phyloP scores from a whole-genome alignment of 2,888 invertebrate species.

The Leucozona laternaria region DNA sequence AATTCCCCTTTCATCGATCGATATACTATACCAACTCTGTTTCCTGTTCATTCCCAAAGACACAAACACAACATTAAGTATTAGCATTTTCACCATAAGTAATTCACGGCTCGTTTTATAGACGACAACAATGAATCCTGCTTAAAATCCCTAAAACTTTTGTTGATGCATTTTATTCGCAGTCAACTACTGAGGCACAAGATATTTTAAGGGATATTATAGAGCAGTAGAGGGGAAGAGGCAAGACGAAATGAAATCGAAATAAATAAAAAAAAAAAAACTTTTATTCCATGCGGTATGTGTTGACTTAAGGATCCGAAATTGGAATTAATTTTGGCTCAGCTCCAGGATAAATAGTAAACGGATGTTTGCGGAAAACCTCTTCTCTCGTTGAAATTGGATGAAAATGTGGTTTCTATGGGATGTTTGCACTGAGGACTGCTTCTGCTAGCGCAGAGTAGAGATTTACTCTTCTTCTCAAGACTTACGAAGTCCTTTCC shows the following conservation, averaged over 20 bases:
- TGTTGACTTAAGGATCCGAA: conserved; percentile 75
- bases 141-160: conserved; percentile 70
- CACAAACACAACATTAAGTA: conserved; percentile 50
- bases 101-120: conserved; percentile 70
- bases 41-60: conserved; percentile 29
- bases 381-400: conserved; percentile 66
- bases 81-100: conserved; percentile 65
- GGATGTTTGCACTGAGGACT: conserved; percentile 58
- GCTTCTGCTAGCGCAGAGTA: conserved; percentile 28
- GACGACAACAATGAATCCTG: conserved; percentile 70
- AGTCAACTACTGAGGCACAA: conserved; percentile 61
- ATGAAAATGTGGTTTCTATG: conserved; percentile 69
- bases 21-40: conserved; percentile 44
- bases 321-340: conserved; percentile 76
- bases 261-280: conserved; percentile 23
- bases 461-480: conserved; percentile 56
- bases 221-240: neutral
- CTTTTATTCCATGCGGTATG: conserved; percentile 74
- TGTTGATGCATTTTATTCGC: conserved; percentile 67
- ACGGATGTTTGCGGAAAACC: conserved; percentile 76
- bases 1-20: conserved; percentile 21
- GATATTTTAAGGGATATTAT: conserved; percentile 17
- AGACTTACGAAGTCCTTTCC: conserved; percentile 20
- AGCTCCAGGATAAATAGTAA: conserved; percentile 76
- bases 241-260: neutral